A percentile compares a stretch with the other conserved stretches of the same genome.
Conservation (phyloP, 1,140 invertebrate genomes). For the Heterodera schachtii region DNA sequence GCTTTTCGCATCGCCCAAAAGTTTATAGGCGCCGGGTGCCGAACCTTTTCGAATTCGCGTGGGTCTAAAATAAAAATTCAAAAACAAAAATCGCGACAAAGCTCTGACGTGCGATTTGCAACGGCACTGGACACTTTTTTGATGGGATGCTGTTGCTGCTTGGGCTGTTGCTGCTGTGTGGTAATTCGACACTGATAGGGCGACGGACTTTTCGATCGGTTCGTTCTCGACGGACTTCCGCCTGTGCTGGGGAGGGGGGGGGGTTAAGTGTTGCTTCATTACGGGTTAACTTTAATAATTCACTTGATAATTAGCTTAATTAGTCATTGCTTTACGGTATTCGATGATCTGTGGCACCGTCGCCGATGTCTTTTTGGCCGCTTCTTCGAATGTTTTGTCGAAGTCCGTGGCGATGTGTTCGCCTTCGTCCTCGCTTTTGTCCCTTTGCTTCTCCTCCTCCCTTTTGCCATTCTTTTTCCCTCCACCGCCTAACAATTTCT, state of each 20-base stretch:
- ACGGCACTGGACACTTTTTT: neutral
- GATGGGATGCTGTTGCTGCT: neutral
- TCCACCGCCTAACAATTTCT: neutral
- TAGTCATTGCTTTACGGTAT: neutral
- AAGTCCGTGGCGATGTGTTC: neutral
- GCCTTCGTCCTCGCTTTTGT: neutral
- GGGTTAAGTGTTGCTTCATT: no score
- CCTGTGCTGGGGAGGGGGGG: neutral
- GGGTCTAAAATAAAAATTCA: neutral
- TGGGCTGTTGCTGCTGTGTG: neutral
- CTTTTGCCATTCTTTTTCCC: conserved; percentile 1
- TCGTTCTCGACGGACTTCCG: neutral
- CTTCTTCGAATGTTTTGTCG: conserved; percentile 11
- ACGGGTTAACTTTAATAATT: no score
- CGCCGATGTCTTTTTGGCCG: conserved; percentile 3
- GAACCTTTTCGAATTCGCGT: neutral
- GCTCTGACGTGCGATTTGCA: neutral
- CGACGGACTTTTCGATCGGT: conserved; percentile 1
- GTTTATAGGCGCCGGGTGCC: neutral
- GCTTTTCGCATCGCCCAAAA: neutral
- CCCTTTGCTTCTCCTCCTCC: neutral
- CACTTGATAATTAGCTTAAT: no score
- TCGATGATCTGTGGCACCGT: neutral
- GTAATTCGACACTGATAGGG: neutral
- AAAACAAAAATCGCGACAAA: neutral